These are phyloP conservation scores for Stylophora pistillata DNA, from an alignment of 64 coral and sea anemone genomes.

Conservation along the genomic window DNA sequence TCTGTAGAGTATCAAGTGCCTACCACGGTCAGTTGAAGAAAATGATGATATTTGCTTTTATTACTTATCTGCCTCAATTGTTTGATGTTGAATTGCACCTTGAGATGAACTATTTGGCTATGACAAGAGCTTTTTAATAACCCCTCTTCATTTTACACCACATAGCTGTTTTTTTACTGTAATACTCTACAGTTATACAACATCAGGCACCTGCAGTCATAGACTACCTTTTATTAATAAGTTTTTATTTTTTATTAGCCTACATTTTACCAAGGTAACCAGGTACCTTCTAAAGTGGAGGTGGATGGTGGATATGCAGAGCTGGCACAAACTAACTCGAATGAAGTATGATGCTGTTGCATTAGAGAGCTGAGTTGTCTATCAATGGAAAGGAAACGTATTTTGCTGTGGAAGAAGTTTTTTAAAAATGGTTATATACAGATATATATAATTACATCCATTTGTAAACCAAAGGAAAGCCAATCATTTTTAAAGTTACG, in stretches of 20 bases:
- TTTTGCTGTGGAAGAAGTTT: not conserved
- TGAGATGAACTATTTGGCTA: too few relatives aligned
- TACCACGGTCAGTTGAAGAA: conserved; percentile 28
- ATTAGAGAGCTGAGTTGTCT: not conserved
- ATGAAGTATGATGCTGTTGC: conserved; percentile 15
- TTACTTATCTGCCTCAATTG: not conserved
- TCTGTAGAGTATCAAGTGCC: conserved; percentile 44
- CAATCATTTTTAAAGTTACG: not conserved
- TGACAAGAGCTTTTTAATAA: too few relatives aligned
- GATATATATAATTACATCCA: conserved; percentile 17
- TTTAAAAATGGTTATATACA: not conserved
- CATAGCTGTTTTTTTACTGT: too few relatives aligned
- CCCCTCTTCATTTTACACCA: too few relatives aligned
- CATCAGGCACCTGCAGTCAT: too few relatives aligned
- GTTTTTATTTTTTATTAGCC: conserved; percentile 69
- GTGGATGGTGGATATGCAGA: not conserved
- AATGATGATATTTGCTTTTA: not conserved
- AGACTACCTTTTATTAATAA: too few relatives aligned
- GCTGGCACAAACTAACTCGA: not conserved
- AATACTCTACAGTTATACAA: too few relatives aligned
- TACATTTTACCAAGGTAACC: conserved; percentile 84
- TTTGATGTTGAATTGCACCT: not conserved
- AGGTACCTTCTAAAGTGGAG: not conserved
- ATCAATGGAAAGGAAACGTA: not conserved
- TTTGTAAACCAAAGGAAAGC: not conserved